Evolutionary conservation across 1,140 invertebrate genomes (phyloP).

Genomic region (Bilobella aurantiaca): DNA sequence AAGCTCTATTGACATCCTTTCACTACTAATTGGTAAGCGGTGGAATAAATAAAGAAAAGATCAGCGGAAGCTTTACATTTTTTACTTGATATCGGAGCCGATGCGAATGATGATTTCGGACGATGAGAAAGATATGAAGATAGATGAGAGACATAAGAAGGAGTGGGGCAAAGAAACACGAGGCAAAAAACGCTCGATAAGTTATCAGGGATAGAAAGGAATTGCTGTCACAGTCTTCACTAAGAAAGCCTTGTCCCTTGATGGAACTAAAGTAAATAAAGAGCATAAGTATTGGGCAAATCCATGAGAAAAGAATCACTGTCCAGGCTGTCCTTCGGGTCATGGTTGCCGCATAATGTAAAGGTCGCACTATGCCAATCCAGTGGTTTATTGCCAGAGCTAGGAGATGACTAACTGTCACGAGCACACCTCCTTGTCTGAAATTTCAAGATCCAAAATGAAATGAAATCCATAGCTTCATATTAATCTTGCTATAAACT

Average conservation of each 20-base stretch:
- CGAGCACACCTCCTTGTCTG: slow-evolving; percentile 47
- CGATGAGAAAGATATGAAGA: slow-evolving; percentile 49
- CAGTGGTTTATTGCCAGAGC: slow-evolving; percentile 60
- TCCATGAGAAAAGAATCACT: slow-evolving; percentile 48
- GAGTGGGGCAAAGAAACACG: slow-evolving; percentile 42
- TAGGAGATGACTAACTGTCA: slow-evolving; percentile 53
- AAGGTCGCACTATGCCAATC: slow-evolving; percentile 51
- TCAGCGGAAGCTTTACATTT: no score
- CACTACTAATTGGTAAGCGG: no score
- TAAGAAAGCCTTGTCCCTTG: slow-evolving; percentile 43
- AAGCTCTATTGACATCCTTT: no score
- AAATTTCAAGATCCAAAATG: no score
- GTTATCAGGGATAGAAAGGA: slow-evolving; percentile 25
- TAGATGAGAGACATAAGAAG: slow-evolving; percentile 50
- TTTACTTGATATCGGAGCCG: slow-evolving; percentile 39
- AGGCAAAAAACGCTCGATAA: slow-evolving; percentile 37
- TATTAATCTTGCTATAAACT: no score
- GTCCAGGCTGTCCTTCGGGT: slow-evolving; percentile 43
- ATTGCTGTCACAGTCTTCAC: slow-evolving; percentile 35
- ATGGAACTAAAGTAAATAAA: slow-evolving; percentile 44
- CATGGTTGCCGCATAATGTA: slow-evolving; percentile 51
- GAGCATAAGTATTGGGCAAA: slow-evolving; percentile 44
- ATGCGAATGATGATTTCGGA: slow-evolving; percentile 44
- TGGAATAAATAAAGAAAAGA: no score
- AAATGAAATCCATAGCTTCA: no score